Base-by-base conservation (phyloP, 2,113 vertebrate genomes). In the Pollachius pollachius region DNA sequence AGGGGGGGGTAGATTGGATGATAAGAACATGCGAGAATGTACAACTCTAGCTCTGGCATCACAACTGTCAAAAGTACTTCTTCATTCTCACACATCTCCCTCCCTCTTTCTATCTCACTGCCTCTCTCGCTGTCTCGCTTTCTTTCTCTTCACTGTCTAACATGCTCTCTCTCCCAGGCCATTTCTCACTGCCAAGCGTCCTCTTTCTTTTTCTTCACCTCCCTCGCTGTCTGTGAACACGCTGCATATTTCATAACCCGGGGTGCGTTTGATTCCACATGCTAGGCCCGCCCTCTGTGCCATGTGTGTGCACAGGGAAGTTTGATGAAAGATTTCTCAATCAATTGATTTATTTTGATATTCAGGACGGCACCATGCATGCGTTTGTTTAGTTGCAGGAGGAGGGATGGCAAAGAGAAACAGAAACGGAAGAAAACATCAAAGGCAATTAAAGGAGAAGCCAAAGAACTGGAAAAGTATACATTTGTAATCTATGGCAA, bases 161-260 rank as follows among this genome's bases (percentile, higher is more conserved):
- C 37, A 27, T 41, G 11, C 54, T n/a, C 54, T 56, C 54, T 56
- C 54, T 56, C 54, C 12, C 17, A 4, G 6, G 4, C 54, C 15
- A 6, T 56, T 12, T n/a, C 54, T 3, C 54, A 12, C 2, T n/a
- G 6, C 15, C 17, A 4, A 6, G 15, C 17, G 4, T 1, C 54
- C 17, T 56, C 54, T 56, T 56, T 56, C 54, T 56, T 16, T 56
- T 56, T n/a, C 54, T n/a, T 56, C 54, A n/a, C 54, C 67, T 69
- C 57, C 70, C 79, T 52, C 34, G 7, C 63, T 18, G 7, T 37
- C 67, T 77, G 4, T 3, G 58, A 21, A 62, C 62, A 67, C 60
- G 52, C 66, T 83, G 74, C 78, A 84, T 83, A 84, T 84, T 84
- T 83, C 61, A 83, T 77, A 70, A 78, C 52, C n/a, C 8, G 16